phyloP scores from a whole-genome alignment of 2,113 vertebrate genomes.

The Mohoua ochrocephala region DNA sequence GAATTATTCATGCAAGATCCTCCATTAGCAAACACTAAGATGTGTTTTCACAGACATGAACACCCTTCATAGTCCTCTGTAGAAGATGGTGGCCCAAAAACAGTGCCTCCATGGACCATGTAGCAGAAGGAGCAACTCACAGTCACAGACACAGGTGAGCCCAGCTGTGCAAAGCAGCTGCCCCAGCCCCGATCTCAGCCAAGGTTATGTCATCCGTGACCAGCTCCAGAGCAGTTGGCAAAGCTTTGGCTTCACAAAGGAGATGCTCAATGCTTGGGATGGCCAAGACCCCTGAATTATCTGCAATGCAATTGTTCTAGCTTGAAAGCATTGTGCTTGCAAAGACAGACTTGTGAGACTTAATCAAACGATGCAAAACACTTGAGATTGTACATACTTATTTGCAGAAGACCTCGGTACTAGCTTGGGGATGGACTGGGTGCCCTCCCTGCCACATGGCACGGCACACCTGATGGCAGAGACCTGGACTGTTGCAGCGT shows the following conservation, averaged over 20 bases:
- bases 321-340: neutral
- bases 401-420: neutral
- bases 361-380: neutral
- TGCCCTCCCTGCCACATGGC: rapidly evolving
- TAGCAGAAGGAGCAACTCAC: neutral
- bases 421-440: neutral
- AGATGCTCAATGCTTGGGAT: neutral
- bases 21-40: neutral
- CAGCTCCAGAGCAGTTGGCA: neutral
- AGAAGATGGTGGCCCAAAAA: neutral
- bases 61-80: neutral
- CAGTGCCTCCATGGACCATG: neutral
- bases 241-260: neutral
- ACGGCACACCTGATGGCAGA: neutral
- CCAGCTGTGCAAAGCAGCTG: neutral
- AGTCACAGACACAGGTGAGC: neutral
- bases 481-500: neutral
- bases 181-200: neutral
- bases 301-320: neutral
- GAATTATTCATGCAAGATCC: neutral
- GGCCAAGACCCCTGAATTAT: neutral
- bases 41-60: neutral
- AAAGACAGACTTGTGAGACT: neutral
- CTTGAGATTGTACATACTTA: too few relatives aligned
- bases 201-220: neutral